phyloP scores from a whole-genome alignment of 1,140 invertebrate species.

The Drosophila miranda region DNA sequence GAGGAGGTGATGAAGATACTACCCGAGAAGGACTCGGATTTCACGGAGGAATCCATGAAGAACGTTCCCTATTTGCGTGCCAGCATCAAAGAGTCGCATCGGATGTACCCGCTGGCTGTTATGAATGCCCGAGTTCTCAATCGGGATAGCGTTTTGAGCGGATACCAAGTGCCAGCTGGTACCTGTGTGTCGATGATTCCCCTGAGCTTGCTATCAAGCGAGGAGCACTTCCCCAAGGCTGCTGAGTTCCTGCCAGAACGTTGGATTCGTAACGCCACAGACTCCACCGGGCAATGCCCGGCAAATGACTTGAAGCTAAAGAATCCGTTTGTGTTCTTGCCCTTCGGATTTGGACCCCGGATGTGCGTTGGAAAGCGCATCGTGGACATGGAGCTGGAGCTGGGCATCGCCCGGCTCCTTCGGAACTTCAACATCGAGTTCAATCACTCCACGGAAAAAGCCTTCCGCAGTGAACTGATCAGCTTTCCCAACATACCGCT shows the following conservation, averaged over 20 bases:
- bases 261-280: conserved; percentile 82
- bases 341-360: conserved; percentile 86
- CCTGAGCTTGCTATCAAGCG: conserved; percentile 59
- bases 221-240: conserved; percentile 83
- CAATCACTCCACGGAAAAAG: conserved; percentile 61
- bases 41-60: conserved; percentile 84
- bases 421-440: conserved; percentile 84
- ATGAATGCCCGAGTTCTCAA: conserved; percentile 82
- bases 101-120: conserved; percentile 83
- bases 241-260: conserved; percentile 85
- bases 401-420: conserved; percentile 85
- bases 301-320: conserved; percentile 63
- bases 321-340: conserved; percentile 84
- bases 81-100: conserved; percentile 86
- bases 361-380: conserved; percentile 86
- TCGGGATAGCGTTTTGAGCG: conserved; percentile 84
- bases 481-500: conserved; percentile 72
- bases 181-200: conserved; percentile 81
- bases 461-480: conserved; percentile 54
- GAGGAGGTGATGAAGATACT: conserved; percentile 86
- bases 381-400: conserved; percentile 88
- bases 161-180: conserved; percentile 85
- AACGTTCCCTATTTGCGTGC: conserved; percentile 86
- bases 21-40: conserved; percentile 82
- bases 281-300: conserved; percentile 38